Evolutionary conservation across 2,113 vertebrate species (phyloP), one percentile per base, ranked within the genome.

Genomic region (Raja brachyura): DNA sequence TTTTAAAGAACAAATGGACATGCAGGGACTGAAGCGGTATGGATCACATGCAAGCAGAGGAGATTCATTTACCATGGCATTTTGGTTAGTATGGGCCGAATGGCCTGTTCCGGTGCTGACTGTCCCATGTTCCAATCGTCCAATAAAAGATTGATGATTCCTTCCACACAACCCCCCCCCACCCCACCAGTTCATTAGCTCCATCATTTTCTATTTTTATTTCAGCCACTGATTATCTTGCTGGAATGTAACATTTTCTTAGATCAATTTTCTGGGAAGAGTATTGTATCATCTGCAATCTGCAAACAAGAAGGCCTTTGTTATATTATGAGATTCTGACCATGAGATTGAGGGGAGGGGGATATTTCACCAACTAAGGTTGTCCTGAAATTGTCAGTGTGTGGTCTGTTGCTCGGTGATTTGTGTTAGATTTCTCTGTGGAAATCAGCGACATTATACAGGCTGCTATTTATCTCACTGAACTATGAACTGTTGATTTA

Each of bases 401-500:
- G 83, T 66, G 83, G 83, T 88, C 63, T 88, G 31, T 86, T n/a
- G 83, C 59, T 61, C 59, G 18, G 83, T 59, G 63, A 88, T 63
- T 88, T 31, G 83, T 88, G 31, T n/a, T 31, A 88, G 63, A 14
- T 88, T 88, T 63, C 56, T 63, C 83, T 5, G 18, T 88, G 59
- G 83, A 66, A 88, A 88, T 88, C 83, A 18, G 5, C n/a, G 13
- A 63, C 61, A 88, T 14, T 88, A 59, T 88, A 88, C 59, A 88
- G 63, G 83, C 83, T 88, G 83, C 9, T 88, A 63, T 88, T 88
- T 88, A 63, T 88, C 59, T 88, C 83, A 33, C 83, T 88, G 83
- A 88, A 88, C 83, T 88, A 31, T 88, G 83, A 88, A 88, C 83
- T 88, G 83, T 88, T 88, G 59, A 31, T 88, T 88, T 88, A 88